These are phyloP conservation scores for Athene cunicularia DNA, from an alignment of 2,113 vertebrate genomes.

Conservation along the genomic window DNA sequence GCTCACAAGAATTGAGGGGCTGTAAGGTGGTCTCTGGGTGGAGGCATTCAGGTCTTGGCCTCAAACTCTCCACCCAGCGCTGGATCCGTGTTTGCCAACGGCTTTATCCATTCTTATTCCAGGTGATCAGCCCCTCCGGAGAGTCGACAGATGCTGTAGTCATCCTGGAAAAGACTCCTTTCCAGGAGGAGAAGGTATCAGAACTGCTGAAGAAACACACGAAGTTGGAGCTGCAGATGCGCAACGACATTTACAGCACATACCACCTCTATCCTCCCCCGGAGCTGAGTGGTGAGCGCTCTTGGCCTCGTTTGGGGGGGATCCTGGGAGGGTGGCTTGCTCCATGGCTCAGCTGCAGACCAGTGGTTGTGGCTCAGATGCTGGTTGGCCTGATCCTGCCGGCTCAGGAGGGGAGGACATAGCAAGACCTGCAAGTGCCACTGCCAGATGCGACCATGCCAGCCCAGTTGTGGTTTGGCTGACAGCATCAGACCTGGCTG, in stretches of 20 bases:
- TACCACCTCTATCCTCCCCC: conserved; percentile 84
- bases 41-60: rapidly evolving
- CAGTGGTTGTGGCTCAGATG: rapidly evolving
- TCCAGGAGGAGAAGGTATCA: conserved; percentile 80
- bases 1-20: rapidly evolving
- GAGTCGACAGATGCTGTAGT: conserved; percentile 84
- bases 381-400: rapidly evolving
- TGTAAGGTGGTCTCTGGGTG: background rate
- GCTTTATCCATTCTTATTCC: background rate
- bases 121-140: conserved; percentile 75
- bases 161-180: conserved; percentile 94
- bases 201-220: conserved; percentile 79
- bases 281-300: conserved; percentile 83
- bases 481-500: background rate
- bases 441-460: rapidly evolving
- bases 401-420: rapidly evolving
- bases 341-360: rapidly evolving
- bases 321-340: rapidly evolving
- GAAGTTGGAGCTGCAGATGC: conserved; percentile 82
- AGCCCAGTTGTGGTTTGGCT: background rate
- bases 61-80: background rate
- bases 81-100: background rate
- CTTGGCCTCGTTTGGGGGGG: rapidly evolving
- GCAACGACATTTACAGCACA: conserved; percentile 93
- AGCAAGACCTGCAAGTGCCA: rapidly evolving